Evolutionary conservation across 2,113 vertebrate species (phyloP).

Genomic region (Corvus hawaiiensis): DNA sequence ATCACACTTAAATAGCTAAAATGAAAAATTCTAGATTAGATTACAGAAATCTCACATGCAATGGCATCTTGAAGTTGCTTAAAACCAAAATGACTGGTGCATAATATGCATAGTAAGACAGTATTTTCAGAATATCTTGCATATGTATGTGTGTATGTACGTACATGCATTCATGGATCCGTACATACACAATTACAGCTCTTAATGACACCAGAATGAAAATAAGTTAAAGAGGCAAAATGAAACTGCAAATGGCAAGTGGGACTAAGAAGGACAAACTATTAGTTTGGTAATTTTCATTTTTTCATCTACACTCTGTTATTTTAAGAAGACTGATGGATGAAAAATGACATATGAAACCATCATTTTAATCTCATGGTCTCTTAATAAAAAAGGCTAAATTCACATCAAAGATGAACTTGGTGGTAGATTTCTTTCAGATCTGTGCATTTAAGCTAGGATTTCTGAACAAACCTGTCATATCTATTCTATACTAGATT

Average conservation of each 20-base stretch:
- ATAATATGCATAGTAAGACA: not conserved
- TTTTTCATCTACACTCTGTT: not conserved
- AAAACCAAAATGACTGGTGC: not conserved
- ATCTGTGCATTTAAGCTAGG: not conserved
- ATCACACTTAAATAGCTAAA: not conserved
- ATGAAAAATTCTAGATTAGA: not conserved
- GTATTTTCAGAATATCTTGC: not conserved
- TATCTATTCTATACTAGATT: not conserved
- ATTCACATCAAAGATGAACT: not conserved
- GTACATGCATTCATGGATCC: not conserved
- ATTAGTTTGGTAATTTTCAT: not conserved
- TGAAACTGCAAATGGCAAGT: not conserved
- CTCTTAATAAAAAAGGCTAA: not conserved
- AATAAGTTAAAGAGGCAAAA: not conserved
- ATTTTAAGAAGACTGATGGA: not conserved
- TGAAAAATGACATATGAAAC: not conserved
- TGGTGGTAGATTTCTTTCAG: not conserved
- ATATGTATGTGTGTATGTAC: not conserved
- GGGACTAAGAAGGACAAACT: not conserved
- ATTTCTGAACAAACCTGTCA: not conserved
- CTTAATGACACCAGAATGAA: not conserved
- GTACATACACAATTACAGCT: not conserved
- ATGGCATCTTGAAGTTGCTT: not conserved
- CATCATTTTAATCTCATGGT: not conserved
- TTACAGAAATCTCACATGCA: not conserved